Evolutionary conservation across 1,140 invertebrate genomes (phyloP), one percentile per base, ranked within the genome.

Genomic region (Littorina saxatilis): DNA sequence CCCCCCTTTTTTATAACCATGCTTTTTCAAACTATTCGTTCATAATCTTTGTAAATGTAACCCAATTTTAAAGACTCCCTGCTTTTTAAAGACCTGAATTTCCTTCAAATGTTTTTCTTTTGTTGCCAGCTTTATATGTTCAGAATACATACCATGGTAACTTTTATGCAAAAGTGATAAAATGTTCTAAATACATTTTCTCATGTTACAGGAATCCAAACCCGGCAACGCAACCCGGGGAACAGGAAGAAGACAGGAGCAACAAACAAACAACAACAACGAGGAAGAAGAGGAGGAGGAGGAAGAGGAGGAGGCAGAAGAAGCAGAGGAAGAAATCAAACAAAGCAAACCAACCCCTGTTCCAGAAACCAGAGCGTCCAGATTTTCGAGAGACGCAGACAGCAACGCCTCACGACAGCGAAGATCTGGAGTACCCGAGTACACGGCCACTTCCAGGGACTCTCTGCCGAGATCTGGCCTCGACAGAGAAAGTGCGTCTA

Each of bases 201-300:
- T n/a, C 13, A 17, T 32, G 29, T 68, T 68, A 3, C 70, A 73
- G 70, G 70, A 73, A 39, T 9, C 40, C 43, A 73, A 73, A 73
- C 4, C 50, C 29, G 50, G 40, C 5, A 73, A 35, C 43, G 27
- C 20, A 73, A 40, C 37, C n/a, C n/a, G n/a, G n/a, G n/a, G n/a
- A n/a, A n/a, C n/a, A n/a, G n/a, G n/a, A n/a, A n/a, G n/a, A n/a
- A n/a, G n/a, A n/a, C n/a, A n/a, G n/a, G n/a, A n/a, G n/a, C n/a
- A n/a, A n/a, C n/a, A n/a, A n/a, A n/a, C n/a, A n/a, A n/a, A n/a
- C 29, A 37, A 68, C 27, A 76, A 78, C 13, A 43, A 68, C 47
- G 74, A 76, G 35, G 78, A 73, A 7, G n/a, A 73, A 17, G 83
- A 81, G 82, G 73, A 82, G 9, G 23, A 55, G 55, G 80, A 82